phyloP scores from a whole-genome alignment of 2,888 invertebrate species.

The Brachynemurus nebulosus region DNA sequence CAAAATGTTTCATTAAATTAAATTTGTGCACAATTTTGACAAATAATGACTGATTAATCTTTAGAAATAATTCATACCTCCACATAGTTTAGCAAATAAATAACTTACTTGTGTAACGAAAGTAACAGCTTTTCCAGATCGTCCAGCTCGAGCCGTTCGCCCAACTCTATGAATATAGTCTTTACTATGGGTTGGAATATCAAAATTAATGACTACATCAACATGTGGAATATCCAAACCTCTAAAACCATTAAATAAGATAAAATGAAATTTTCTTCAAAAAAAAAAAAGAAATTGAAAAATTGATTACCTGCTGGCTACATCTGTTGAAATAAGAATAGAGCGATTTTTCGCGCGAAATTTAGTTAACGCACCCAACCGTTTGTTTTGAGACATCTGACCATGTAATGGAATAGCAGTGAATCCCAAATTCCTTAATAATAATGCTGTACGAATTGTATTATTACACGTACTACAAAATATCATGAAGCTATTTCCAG shows the following conservation, averaged over 20 bases:
- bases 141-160: slow-evolving; percentile 88
- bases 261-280: slow-evolving; percentile 12
- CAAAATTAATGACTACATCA: slow-evolving; percentile 93
- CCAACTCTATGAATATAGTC: slow-evolving; percentile 98
- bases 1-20: too few relatives aligned
- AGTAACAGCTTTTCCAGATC: slow-evolving; percentile 87
- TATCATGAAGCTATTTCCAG: slow-evolving; percentile 93
- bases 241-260: slow-evolving; percentile 33
- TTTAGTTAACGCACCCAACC: slow-evolving; percentile 89
- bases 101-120: slow-evolving; percentile 76
- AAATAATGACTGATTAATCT: too few relatives aligned
- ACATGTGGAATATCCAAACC: slow-evolving; percentile 98
- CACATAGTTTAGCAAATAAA: too few relatives aligned
- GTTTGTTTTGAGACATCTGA: slow-evolving; percentile 95
- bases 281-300: neutral
- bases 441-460: slow-evolving; percentile 75
- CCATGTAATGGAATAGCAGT: slow-evolving; percentile 96
- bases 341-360: slow-evolving; percentile 90
- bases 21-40: too few relatives aligned
- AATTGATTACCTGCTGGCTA: slow-evolving; percentile 73
- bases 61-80: too few relatives aligned
- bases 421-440: slow-evolving; percentile 81
- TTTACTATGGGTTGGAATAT: slow-evolving; percentile 96
- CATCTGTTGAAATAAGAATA: slow-evolving; percentile 95
- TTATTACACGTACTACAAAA: slow-evolving; percentile 93